A percentile compares a stretch with the other conserved stretches of the same genome.
Evolutionary conservation across 1,140 invertebrate species (phyloP).

Genomic region (Nautilus pompilius): DNA sequence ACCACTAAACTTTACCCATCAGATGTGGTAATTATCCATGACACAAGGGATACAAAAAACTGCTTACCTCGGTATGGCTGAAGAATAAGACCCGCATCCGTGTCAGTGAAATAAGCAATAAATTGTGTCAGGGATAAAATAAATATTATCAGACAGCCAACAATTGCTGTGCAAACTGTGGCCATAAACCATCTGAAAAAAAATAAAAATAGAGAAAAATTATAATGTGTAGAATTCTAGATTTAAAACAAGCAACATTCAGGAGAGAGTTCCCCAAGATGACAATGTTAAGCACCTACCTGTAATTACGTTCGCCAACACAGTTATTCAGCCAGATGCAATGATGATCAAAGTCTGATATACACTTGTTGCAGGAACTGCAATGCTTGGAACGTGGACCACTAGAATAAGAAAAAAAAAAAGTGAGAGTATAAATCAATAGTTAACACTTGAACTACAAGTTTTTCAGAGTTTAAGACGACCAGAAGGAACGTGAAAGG

Average conservation of each 20-base stretch:
- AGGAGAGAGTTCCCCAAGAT: neutral
- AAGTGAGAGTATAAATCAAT: neutral
- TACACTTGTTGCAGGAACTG: conserved; percentile 94
- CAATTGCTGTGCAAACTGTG: conserved; percentile 78
- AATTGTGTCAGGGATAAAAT: conserved; percentile 37
- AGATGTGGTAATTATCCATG: no score
- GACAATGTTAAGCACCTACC: conserved; percentile 32
- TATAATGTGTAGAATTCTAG: neutral
- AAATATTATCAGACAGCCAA: conserved; percentile 57
- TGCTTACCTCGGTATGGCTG: conserved; percentile 42
- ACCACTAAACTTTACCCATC: no score
- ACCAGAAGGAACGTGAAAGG: no score
- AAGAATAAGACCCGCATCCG: conserved; percentile 32
- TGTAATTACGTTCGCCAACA: conserved; percentile 86
- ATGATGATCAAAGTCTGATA: conserved; percentile 86
- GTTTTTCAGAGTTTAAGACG: no score
- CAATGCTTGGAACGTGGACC: conserved; percentile 79
- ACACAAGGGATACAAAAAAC: neutral
- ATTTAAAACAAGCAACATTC: neutral
- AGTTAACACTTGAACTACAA: no score
- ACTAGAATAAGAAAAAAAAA: conserved; percentile 37
- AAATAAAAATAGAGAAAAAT: conserved; percentile 8
- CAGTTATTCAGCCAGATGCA: conserved; percentile 99
- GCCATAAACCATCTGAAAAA: conserved; percentile 70
- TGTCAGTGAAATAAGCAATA: conserved; percentile 46